Evolutionary conservation across 1,140 invertebrate genomes (phyloP), one percentile per base, ranked within the genome.

Genomic region (Drosophila pectinifera): DNA sequence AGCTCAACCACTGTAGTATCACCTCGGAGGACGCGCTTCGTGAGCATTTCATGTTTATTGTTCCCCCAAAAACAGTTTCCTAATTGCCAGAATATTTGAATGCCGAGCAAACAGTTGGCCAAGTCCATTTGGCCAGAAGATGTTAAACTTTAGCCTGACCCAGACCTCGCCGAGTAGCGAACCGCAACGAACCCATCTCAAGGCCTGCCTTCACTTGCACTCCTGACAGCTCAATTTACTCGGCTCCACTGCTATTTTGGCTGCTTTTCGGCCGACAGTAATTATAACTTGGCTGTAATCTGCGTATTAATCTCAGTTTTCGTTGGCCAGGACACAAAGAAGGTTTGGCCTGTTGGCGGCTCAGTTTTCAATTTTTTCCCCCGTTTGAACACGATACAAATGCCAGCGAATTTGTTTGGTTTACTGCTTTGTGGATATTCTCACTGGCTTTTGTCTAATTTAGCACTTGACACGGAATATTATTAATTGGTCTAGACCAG

Each of bases 401-500:
- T 78, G 78, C 53, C 45, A 18, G 39, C 34, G 62, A 65, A 82
- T 76, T 79, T 73, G 54, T 59, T 76, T 59, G 48, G 75, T 73
- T 86, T 83, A 86, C 72, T 76, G 42, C 6, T 16, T 68, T 73
- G 57, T 41, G 56, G 28, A 67, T 34, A 55, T 59, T 79, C 34
- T 34, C 54, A 45, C n/a, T 28, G 26, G 64, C 78, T 74, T 75
- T 85, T 85, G 73, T 80, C 67, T 77, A 62, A 80, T 77, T 73
- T 80, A 88, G 58, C 45, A 72, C 82, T 88, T 79, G 82, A 82
- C 79, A 83, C 70, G 79, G 63, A 86, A 86, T 83, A 86, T 86
- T 83, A 86, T 86, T 82, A 79, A 86, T 86, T 82, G 62, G 82
- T 86, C 82, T 86, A 86, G 82, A 86, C 82, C 58, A 61, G 55